Evolutionary conservation across 2,113 vertebrate species (phyloP), one percentile per base, ranked within the genome.

Genomic region (Calypte anna): DNA sequence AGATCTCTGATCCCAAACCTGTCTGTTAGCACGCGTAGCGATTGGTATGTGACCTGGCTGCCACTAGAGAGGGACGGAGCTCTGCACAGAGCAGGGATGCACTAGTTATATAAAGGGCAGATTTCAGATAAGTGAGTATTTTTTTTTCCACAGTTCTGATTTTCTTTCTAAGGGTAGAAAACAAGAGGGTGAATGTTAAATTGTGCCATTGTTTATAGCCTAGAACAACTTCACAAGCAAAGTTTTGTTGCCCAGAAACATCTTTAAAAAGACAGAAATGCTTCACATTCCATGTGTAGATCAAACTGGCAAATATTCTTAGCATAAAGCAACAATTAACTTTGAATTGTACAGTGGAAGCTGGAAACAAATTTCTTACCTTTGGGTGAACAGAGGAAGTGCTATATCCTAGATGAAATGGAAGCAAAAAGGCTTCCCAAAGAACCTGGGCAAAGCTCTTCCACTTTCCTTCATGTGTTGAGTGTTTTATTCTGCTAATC

Each of bases 11-110:
- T 81, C 64, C 40, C 40, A 40, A 7, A 23, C 46, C 17, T 46
- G 79, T 46, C 50, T 48, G 0, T 3, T 53, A 72, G 61, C 80
- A 23, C 24, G n/a, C 25, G 90, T 85, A 48, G 46, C 28, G 17
- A 17, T 9, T 91, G 88, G 33, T 74, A 10, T 86, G 85, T 94
- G 94, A 90, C 84, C 82, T 73, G 30, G 59, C 85, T 91, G 64
- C 90, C 82, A 54, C 88, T 86, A 64, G 85, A 93, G 91, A 94
- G 88, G 91, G 91, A 94, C 44, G 63, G 68, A 91, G 68, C 85
- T 90, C 75, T 82, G 1, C 13, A 61, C n/a, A 36, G 67, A 77
- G 46, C 31, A 69, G 67, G 70, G 67, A 25, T 67, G 43, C 5
- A 3, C 63, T 81, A 16, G 30, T 68, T 38, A 2, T 4, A 3